A percentile compares a stretch with the other conserved stretches of the same genome.
Conservation (phyloP, 37 sponge, comb jelly and placozoan species). For the Chondrilla cf. caribensis region DNA sequence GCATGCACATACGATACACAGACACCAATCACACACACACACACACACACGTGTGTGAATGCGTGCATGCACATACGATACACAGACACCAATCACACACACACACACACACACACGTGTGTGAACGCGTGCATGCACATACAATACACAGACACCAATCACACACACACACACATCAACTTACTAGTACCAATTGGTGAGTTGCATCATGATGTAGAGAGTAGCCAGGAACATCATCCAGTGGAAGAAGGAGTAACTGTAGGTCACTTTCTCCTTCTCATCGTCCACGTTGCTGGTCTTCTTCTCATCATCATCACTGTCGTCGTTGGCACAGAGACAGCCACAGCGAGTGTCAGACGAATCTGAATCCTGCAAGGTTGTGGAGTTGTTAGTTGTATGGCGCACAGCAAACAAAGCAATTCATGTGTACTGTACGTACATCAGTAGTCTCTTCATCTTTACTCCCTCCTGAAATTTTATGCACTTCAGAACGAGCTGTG, state of each 20-base stretch:
- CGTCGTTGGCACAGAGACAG: slow-evolving; percentile 41
- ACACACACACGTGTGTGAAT: no score
- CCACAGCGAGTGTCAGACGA: slow-evolving; percentile 51
- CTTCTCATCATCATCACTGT: slow-evolving; percentile 53
- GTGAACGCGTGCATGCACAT: no score
- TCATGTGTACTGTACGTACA: no score
- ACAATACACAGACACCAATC: no score
- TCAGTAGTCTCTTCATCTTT: slow-evolving; percentile 51
- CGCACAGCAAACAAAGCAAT: no score
- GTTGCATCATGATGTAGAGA: slow-evolving; percentile 94
- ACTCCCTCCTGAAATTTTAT: slow-evolving; percentile 58
- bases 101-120: no score
- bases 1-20: no score
- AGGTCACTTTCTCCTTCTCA: slow-evolving; percentile 88
- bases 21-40: no score
- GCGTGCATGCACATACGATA: no score
- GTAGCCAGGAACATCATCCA: slow-evolving; percentile 86
- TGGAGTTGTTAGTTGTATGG: no score
- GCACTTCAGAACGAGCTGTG: slow-evolving; percentile 41
- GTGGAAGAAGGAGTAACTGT: slow-evolving; percentile 99
- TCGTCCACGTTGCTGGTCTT: slow-evolving; percentile 61
- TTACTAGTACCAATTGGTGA: slow-evolving; percentile 96
- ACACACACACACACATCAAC: no score
- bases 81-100: no score
- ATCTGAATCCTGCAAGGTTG: neutral